Evolutionary conservation across 2,113 vertebrate species (phyloP), one percentile per base, ranked within the genome.

Genomic region (Hoplias malabaricus): DNA sequence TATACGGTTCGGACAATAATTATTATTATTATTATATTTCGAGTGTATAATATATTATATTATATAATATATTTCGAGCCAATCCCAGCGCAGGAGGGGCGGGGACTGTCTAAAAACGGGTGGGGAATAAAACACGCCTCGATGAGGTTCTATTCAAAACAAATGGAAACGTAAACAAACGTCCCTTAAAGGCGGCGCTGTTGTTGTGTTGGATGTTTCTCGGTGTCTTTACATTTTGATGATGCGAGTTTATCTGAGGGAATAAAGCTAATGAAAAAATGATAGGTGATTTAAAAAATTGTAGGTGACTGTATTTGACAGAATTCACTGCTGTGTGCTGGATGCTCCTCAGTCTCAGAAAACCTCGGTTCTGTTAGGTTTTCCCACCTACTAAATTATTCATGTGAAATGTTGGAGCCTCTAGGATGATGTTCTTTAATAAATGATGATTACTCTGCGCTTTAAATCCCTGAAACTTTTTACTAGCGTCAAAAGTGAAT

Each of bases 321-420:
- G 14, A 2, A 13, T 27, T 7, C 21, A 46, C 56, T 73, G n/a
- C n/a, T n/a, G n/a, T n/a, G n/a, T n/a, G n/a, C n/a, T n/a, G n/a
- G n/a, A n/a, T n/a, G n/a, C n/a, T 13, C 11, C 13, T 14, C 34
- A 36, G 34, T 73, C n/a, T 5, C 7, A 23, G 21, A 31, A 70
- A 12, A 13, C 3, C 33, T 29, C 11, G n/a, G 36, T 67, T 67
- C 59, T 29, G 61, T 13, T 9, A 27, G 56, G 50, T 0, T 62
- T 11, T 62, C 29, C 12, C 43, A 40, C 23, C 33, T 38, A 27
- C 33, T 77, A n/a, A 81, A 77, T 81, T 34, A 81, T 71, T 54
- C 21, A 71, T 66, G 25, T 12, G 33, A 34, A 77, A 67, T 12
- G 36, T 3, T 70, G 21, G n/a, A 13, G 27, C 34, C 43, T 43